A percentile compares a stretch with the other conserved stretches of the same genome.
phyloP scores from a whole-genome alignment of 53 echinoderm and acorn worm species.

The Holothuria scabra region DNA sequence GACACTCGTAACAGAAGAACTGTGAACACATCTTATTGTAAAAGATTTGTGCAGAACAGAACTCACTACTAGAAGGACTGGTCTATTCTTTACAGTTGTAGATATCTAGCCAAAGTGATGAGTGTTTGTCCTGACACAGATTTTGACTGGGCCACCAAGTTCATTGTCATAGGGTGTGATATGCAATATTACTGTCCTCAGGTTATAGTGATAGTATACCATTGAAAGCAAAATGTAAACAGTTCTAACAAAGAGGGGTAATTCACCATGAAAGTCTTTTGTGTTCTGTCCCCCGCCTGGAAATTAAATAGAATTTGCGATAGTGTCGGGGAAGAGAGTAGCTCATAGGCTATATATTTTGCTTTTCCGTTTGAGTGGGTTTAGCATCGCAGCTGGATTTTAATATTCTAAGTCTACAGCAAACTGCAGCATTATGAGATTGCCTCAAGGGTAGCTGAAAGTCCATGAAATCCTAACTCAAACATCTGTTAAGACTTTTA shows the following conservation, averaged over 20 bases:
- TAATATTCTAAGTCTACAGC: too few relatives aligned
- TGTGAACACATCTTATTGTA: too few relatives aligned
- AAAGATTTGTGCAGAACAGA: too few relatives aligned
- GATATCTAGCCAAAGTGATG: not conserved
- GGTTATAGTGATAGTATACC: slow-evolving; percentile 29
- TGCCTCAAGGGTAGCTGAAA: too few relatives aligned
- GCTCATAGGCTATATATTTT: not conserved
- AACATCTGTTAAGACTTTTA: too few relatives aligned
- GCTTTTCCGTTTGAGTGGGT: not conserved
- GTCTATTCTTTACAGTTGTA: too few relatives aligned
- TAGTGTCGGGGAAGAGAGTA: slow-evolving; percentile 2
- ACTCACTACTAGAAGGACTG: too few relatives aligned
- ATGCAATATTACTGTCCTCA: slow-evolving; percentile 38
- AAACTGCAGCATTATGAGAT: too few relatives aligned
- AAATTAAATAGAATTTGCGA: not conserved
- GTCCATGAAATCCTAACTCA: too few relatives aligned
- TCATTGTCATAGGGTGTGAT: slow-evolving; percentile 24
- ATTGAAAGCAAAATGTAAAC: slow-evolving; percentile 24
- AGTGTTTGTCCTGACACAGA: slow-evolving; percentile 23
- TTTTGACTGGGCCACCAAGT: slow-evolving; percentile 7
- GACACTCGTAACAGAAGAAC: too few relatives aligned
- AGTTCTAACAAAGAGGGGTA: not conserved
- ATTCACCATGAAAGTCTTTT: slow-evolving; percentile 22
- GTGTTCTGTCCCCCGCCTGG: slow-evolving; percentile 1
- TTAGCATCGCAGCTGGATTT: too few relatives aligned